phyloP scores from a whole-genome alignment of 2,888 invertebrate species.

The Dolomedes plantarius region DNA sequence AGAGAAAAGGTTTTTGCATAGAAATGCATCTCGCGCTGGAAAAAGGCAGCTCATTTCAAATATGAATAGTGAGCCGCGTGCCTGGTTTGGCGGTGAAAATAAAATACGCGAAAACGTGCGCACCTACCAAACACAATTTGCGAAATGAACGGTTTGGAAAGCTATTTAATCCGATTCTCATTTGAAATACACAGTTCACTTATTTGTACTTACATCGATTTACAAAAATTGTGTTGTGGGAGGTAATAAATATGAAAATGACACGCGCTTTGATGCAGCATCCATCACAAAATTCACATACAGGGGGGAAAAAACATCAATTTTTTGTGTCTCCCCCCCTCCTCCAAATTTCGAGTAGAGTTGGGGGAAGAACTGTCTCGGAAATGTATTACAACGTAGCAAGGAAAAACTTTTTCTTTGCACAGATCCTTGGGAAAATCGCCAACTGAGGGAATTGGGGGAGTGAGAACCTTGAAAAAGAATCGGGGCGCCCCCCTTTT shows the following conservation, averaged over 20 bases:
- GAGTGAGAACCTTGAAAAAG: background rate
- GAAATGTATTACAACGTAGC: slow-evolving; percentile 32
- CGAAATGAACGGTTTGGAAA: background rate
- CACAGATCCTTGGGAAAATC: slow-evolving; percentile 43
- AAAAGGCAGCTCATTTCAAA: no score
- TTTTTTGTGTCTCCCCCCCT: background rate
- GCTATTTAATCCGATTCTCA: background rate
- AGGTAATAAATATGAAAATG: slow-evolving; percentile 64
- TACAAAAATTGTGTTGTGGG: slow-evolving; percentile 10
- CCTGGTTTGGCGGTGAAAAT: no score
- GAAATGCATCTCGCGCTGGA: no score
- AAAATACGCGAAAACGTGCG: no score
- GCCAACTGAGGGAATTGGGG: slow-evolving; percentile 44
- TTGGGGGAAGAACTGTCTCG: slow-evolving; percentile 8
- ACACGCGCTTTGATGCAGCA: slow-evolving; percentile 39
- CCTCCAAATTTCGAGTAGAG: slow-evolving; percentile 18
- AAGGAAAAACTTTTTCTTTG: slow-evolving; percentile 16
- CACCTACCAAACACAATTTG: background rate
- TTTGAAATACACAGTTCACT: background rate
- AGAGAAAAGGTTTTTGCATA: no score
- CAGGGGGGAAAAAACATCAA: background rate
- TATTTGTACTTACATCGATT: slow-evolving; percentile 5
- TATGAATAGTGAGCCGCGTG: no score
- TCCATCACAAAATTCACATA: slow-evolving; percentile 40
- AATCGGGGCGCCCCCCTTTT: slow-evolving; percentile 30